Evolutionary conservation across 2,113 vertebrate genomes (phyloP).

Genomic region (Leptobrachium ailaonicum): DNA sequence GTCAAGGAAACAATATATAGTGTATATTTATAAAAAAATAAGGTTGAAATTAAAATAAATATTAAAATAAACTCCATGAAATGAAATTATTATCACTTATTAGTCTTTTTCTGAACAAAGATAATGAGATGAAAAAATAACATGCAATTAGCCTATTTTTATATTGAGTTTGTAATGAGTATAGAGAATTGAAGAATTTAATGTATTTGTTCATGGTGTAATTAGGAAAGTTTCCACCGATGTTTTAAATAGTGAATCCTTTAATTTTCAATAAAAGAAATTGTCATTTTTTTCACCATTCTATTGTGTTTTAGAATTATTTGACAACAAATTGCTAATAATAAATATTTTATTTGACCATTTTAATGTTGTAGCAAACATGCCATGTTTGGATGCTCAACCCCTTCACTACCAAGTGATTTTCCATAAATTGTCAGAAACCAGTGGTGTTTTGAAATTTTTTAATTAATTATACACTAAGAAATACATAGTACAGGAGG

Average conservation of each 20-base stretch:
- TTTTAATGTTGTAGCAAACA: too few relatives aligned
- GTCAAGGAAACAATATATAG: too few relatives aligned
- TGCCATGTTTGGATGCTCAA: too few relatives aligned
- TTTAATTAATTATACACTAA: too few relatives aligned
- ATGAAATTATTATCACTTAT: not conserved
- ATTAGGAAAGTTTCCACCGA: constrained; percentile 67
- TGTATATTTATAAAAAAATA: not conserved
- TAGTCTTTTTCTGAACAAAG: not conserved
- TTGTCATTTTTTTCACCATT: not conserved
- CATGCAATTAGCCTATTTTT: constrained; percentile 74
- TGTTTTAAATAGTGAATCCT: constrained; percentile 62
- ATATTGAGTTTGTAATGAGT: constrained; percentile 68
- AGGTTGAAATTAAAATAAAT: not conserved
- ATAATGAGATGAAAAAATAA: constrained; percentile 75
- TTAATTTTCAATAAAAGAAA: constrained; percentile 10
- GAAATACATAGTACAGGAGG: too few relatives aligned
- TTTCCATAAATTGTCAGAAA: too few relatives aligned
- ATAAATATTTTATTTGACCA: too few relatives aligned
- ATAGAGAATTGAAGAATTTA: constrained; percentile 68
- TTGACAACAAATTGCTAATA: too few relatives aligned
- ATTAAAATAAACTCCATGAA: not conserved
- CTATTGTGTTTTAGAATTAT: too few relatives aligned
- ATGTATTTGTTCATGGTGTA: constrained; percentile 70
- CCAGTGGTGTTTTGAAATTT: too few relatives aligned
- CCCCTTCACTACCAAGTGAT: too few relatives aligned